Base-by-base conservation (phyloP, 1,140 invertebrate species). In the Cydia splendana region DNA sequence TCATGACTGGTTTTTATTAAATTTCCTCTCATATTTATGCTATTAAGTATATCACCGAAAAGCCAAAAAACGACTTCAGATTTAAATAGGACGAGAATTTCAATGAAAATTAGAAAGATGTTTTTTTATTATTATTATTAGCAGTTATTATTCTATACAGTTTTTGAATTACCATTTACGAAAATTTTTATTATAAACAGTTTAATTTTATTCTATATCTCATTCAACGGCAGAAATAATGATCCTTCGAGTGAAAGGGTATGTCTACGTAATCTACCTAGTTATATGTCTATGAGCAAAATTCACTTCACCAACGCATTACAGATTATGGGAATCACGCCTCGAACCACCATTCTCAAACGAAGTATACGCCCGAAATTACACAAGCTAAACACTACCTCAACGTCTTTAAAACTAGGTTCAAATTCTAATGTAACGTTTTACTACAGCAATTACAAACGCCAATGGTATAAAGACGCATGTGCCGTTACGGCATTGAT, bases 261-360 rank as follows among this genome's bases (percentile, higher is more conserved):
- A 9, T 3, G 12, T 51, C 15, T 51, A 4, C 15, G n/a, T 18
- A 7, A 18, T 57, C 53, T 57, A 20, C 15, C 53, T 18, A 18
- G 15, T 7, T 18, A 57, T n/a, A 57, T 57, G n/a, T 57, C 53
- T 57, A 57, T 18, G n/a, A 5, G 4, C 87, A 86, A 85, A 91
- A 92, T 90, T 90, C 86, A 81, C 83, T 75, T 75, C 77, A 84
- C 81, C 84, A 82, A 88, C 78, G 82, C 84, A 80, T 84, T 84
- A 87, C 84, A 88, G 88, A 92, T 90, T 89, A 91, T 91, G 87
- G 84, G 88, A 92, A 90, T 92, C 89, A 91, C 88, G 89, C 88
- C 85, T 86, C 51, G 13, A 34, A 18, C 13, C 65, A 15, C 15
- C 12, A n/a, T 69, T n/a, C 12, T 18, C 28, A 34, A 4, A 69